Percentiles rank a stretch among this genome's conserved stretches.
Conservation (phyloP, 2,888 invertebrate species). For the Lasioglossum morio region DNA sequence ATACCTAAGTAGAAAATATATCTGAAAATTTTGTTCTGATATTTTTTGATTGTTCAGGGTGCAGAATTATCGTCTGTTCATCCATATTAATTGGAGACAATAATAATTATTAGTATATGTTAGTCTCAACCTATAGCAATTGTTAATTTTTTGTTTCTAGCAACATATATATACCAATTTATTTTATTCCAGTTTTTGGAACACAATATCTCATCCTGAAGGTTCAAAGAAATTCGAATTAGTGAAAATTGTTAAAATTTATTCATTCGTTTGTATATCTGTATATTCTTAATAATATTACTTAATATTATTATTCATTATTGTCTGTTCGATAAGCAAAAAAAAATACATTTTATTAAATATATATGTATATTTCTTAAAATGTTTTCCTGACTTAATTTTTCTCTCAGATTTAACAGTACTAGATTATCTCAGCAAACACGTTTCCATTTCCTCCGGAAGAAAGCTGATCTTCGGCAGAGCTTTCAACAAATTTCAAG, state of each 20-base stretch:
- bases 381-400: background rate
- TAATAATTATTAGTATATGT: too few species aligned
- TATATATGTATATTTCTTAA: background rate
- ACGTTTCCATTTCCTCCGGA: conserved; percentile 85
- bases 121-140: too few species aligned
- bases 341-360: background rate
- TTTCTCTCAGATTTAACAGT: conserved; percentile 88
- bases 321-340: background rate
- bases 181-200: too few species aligned
- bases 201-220: too few species aligned
- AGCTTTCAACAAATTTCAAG: conserved; percentile 76
- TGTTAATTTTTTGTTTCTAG: too few species aligned
- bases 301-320: background rate
- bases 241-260: too few species aligned
- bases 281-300: too few species aligned
- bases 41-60: background rate
- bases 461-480: conserved; percentile 78
- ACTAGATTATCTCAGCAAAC: conserved; percentile 89
- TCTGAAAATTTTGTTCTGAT: background rate
- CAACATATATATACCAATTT: too few species aligned
- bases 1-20: background rate
- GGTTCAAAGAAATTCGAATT: too few species aligned
- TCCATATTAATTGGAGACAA: too few species aligned
- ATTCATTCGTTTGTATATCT: too few species aligned
- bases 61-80: background rate